A percentile compares a stretch with the other conserved stretches of the same genome.
Conservation (phyloP, 1,140 invertebrate genomes). For the Pseudomyrmex cubaensis region DNA sequence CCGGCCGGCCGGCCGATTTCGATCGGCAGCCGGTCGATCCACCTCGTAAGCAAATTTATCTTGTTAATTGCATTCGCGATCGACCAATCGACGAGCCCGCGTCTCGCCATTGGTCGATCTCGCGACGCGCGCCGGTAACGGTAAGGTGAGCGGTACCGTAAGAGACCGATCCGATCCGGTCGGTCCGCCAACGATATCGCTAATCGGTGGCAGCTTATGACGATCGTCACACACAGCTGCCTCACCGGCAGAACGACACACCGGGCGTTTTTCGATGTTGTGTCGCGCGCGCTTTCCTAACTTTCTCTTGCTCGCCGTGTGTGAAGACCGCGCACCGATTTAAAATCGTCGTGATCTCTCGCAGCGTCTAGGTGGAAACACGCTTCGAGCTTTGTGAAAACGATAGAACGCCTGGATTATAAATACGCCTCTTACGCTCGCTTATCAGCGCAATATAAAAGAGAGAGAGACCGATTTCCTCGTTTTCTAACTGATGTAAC, state of each 20-base stretch:
- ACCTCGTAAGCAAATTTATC: slow-evolving; percentile 68
- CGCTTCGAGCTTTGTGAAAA: background rate
- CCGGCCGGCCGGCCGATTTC: slow-evolving; percentile 10
- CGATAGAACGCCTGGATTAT: background rate
- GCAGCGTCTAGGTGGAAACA: too few relatives aligned
- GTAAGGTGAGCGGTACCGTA: slow-evolving; percentile 72
- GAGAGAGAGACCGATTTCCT: background rate
- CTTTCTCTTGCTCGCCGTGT: slow-evolving; percentile 5
- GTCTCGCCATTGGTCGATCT: slow-evolving; percentile 56
- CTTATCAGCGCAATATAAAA: background rate
- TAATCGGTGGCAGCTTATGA: background rate
- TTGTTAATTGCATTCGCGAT: slow-evolving; percentile 66
- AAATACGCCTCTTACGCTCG: background rate
- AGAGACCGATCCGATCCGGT: slow-evolving; percentile 38
- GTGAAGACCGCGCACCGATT: background rate
- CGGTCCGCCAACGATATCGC: slow-evolving; percentile 28
- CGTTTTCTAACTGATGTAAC: slow-evolving; percentile 1
- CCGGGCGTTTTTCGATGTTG: background rate
- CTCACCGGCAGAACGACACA: background rate
- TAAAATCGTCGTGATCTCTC: slow-evolving; percentile 1
- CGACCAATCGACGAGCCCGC: slow-evolving; percentile 62
- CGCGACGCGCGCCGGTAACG: slow-evolving; percentile 61
- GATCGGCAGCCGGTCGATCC: slow-evolving; percentile 35
- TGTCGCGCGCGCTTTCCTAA: background rate
- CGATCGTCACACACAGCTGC: background rate